Evolutionary conservation across 2,113 vertebrate genomes (phyloP).

Genomic region (Sarotherodon lohbergeri): DNA sequence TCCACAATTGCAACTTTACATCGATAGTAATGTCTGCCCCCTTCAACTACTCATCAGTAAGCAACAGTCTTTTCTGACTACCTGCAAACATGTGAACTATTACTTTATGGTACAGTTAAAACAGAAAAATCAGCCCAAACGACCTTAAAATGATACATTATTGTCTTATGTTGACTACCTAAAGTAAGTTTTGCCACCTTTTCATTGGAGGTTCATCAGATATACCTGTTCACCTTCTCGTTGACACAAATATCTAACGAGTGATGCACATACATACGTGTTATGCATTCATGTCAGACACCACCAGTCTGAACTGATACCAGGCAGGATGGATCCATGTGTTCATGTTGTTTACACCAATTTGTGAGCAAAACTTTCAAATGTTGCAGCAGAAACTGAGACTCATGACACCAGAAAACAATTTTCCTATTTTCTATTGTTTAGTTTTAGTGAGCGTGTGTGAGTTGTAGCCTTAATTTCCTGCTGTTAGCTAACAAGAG

Average conservation of each 20-base stretch:
- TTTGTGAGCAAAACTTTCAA: neutral
- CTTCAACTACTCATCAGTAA: neutral
- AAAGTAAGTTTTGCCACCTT: neutral
- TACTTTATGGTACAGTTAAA: neutral
- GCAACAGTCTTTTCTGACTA: neutral
- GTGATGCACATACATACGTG: neutral
- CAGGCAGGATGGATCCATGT: neutral
- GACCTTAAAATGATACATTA: neutral
- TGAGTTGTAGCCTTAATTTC: neutral
- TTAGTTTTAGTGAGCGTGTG: neutral
- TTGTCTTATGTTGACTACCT: neutral
- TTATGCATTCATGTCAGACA: neutral
- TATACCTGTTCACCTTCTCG: neutral
- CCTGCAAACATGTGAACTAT: neutral
- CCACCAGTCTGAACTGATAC: neutral
- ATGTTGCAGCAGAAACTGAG: neutral
- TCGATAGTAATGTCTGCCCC: neutral
- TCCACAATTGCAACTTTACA: neutral
- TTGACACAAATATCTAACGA: neutral
- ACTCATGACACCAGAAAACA: neutral
- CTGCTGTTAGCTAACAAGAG: neutral
- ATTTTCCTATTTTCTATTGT: neutral
- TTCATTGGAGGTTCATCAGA: neutral
- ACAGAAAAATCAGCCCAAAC: neutral
- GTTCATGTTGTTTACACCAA: neutral